These are phyloP conservation scores for Lasioglossum vierecki DNA, from an alignment of 2,888 invertebrate species.

Conservation along the genomic window DNA sequence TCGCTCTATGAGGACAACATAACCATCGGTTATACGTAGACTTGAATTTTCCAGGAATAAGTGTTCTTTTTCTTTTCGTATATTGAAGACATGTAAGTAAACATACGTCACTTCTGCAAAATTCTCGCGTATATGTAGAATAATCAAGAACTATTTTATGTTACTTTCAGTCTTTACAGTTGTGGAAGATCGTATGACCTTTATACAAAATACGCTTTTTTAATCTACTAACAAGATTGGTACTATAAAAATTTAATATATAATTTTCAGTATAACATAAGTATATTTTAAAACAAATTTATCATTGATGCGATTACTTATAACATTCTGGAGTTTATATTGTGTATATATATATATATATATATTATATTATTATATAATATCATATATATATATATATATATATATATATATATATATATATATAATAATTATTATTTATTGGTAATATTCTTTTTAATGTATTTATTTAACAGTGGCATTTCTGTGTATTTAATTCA, in stretches of 20 bases:
- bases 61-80: conserved; percentile 29
- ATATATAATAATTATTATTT: not conserved
- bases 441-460: conserved; percentile 1
- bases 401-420: too few species aligned
- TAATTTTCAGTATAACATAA: not conserved
- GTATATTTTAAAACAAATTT: conserved; percentile 1
- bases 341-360: too few species aligned
- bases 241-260: conserved; percentile 1
- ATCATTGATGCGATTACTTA: not conserved
- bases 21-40: conserved; percentile 16
- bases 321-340: not conserved
- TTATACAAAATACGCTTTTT: conserved; percentile 2
- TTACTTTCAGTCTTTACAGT: conserved; percentile 8
- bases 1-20: conserved; percentile 8
- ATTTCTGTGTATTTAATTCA: conserved; percentile 43
- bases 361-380: too few species aligned
- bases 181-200: not conserved
- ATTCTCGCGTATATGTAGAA: conserved; percentile 35
- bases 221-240: conserved; percentile 12
- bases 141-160: conserved; percentile 51
- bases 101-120: conserved; percentile 41
- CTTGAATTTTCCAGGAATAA: conserved; percentile 12
- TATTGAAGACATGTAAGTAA: conserved; percentile 48
- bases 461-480: conserved; percentile 37
- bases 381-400: not conserved